Evolutionary conservation across 2,113 vertebrate species (phyloP).

Genomic region (Ariopsis seemanni): DNA sequence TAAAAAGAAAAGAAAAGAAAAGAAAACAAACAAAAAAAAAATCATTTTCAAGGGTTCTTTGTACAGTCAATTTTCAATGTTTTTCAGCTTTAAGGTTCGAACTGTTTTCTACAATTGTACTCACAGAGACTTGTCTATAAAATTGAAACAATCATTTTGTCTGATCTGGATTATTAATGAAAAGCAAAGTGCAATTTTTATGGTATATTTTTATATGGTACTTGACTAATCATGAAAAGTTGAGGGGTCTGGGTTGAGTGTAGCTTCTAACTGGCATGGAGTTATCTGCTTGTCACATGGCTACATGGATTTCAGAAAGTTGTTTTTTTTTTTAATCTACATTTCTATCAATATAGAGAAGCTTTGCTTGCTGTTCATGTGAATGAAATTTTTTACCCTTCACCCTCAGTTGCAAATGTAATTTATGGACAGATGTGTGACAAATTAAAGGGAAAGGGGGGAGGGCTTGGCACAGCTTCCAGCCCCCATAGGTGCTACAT

Average conservation of each 20-base stretch:
- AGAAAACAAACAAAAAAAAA: neutral
- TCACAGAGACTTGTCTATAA: neutral
- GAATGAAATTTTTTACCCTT: neutral
- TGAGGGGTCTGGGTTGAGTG: neutral
- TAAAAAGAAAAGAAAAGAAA: neutral
- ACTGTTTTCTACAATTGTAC: neutral
- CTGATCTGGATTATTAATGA: neutral
- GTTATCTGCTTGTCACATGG: neutral
- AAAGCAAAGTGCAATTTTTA: neutral
- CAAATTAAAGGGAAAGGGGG: neutral
- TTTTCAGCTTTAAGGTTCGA: neutral
- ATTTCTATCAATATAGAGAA: neutral
- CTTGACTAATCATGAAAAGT: neutral
- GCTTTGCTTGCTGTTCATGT: neutral
- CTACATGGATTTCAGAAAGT: neutral
- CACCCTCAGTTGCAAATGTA: neutral
- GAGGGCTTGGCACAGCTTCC: too few species aligned
- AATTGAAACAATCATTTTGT: neutral
- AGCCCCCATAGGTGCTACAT: too few species aligned
- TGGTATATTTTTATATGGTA: neutral
- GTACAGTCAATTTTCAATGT: neutral
- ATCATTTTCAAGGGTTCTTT: neutral
- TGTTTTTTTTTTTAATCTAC: neutral
- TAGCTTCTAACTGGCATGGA: neutral
- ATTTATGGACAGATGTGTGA: neutral